phyloP scores from a whole-genome alignment of 2,113 vertebrate species.

The Sapajus apella region DNA sequence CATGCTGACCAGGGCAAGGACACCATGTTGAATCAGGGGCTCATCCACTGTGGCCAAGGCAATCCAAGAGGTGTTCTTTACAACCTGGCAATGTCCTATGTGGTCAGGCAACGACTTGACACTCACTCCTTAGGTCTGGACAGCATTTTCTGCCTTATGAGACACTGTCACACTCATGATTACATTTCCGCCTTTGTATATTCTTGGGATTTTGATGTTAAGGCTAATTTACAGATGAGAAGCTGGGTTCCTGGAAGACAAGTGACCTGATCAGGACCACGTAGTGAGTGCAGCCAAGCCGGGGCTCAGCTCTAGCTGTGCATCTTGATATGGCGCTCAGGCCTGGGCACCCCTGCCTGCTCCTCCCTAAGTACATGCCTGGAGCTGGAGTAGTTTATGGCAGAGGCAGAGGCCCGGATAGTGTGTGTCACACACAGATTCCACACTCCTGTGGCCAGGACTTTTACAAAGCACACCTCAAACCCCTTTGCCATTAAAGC shows the following conservation, averaged over 20 bases:
- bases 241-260: background rate
- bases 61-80: no score
- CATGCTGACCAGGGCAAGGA: background rate
- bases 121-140: background rate
- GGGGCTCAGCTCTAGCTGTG: background rate
- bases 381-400: background rate
- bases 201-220: background rate
- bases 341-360: background rate
- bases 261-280: background rate
- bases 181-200: background rate
- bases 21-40: background rate
- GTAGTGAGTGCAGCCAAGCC: background rate
- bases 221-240: background rate
- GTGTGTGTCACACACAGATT: fast-evolving
- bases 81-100: fast-evolving
- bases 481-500: background rate
- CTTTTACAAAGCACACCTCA: background rate
- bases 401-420: background rate
- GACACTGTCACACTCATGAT: background rate
- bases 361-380: background rate
- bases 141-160: background rate
- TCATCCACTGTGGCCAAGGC: background rate
- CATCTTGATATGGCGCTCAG: fast-evolving
- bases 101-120: background rate
- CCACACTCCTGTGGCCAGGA: background rate